Base-by-base conservation (phyloP, 2,113 vertebrate species). In the Thunnus thynnus region DNA sequence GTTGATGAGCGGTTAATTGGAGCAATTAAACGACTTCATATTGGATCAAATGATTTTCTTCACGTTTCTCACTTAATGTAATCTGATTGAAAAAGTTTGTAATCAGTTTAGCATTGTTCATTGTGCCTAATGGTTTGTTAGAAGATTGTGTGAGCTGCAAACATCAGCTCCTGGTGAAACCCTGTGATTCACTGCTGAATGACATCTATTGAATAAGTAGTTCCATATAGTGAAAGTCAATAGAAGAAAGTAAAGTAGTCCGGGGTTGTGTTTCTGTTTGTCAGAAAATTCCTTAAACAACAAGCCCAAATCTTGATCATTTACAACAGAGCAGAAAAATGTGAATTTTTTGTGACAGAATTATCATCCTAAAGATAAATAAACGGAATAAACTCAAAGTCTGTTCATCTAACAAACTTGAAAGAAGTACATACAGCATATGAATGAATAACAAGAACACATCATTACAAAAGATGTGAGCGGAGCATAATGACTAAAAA, bases 221-320 rank as follows among this genome's bases (percentile, higher is more conserved):
- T 73, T 1, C 27, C 13, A 50, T 50, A 1, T 8, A 7, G 13
- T 62, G 9, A 44, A 25, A 52, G 54, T 71, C 13, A 30, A 51
- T 5, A 36, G 14, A 73, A 54, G 27, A 22, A 1, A 41, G 47
- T 51, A 20, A 56, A 73, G 47, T 18, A 47, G 36, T 27, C 17
- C 36, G 50, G 55, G 14, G 20, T 32, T 36, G 30, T 36, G 30
- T 77, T 76, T 74, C 56, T 52, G 41, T 75, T 73, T 74, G n/a
- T 52, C 50, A 54, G 25, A 41, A 54, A 10, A 51, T 32, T 68
- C 11, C 51, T 54, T 20, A 41, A 67, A 65, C 62, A 22, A 48
- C 63, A 50, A 50, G 54, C 51, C 14, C 3, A n/a, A 11, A 8
- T 22, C 57, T 27, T n/a, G 10, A 52, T 76, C 62, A 52, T 63